Base-by-base conservation (phyloP, 2,888 invertebrate species). In the Chesias legatella region DNA sequence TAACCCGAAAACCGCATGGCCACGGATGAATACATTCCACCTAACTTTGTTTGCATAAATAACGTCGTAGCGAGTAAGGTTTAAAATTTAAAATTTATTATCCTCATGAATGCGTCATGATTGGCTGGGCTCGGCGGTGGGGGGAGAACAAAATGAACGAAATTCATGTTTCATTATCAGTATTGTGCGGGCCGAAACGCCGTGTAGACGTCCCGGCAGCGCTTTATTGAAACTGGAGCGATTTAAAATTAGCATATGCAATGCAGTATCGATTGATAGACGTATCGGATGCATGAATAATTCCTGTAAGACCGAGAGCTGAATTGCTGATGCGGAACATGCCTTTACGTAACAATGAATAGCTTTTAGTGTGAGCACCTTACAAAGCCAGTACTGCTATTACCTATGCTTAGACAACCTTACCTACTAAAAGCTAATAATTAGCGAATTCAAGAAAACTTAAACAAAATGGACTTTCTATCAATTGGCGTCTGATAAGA, bases 191-290 rank as follows among this genome's bases (percentile, higher is more conserved):
- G 33, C 53, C 27, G 52, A 51, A 67, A 56, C 60, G 62, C 65
- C 58, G 69, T 36, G 67, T 57, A 75, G 80, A 76, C 77, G 76
- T 74, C 75, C 71, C 41, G 68, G 59, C 63, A 61, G 51, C 55
- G 55, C 64, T 67, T 66, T 68, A 64, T 43, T 44, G 41, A 41
- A 45, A 39, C 40, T 43, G 34, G 42, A 22, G 33, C 27, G 40
- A 40, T 80, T 74, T 75, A 66, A 77, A 77, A 76, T 76, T 65
- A 59, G 73, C 80, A 78, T 80, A 76, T 70, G 68, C 67, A 75
- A 76, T 74, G 77, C 70, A 61, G 29, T 67, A 75, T 76, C 78
- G 73, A 79, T 77, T 60, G 51, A 53, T 48, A 44, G 49, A 53
- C 41, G 47, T 43, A 49, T 51, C 33, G 39, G 37, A 33, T 35